Evolutionary conservation across 1,140 invertebrate genomes (phyloP).

Genomic region (Calephelis virginiensis): DNA sequence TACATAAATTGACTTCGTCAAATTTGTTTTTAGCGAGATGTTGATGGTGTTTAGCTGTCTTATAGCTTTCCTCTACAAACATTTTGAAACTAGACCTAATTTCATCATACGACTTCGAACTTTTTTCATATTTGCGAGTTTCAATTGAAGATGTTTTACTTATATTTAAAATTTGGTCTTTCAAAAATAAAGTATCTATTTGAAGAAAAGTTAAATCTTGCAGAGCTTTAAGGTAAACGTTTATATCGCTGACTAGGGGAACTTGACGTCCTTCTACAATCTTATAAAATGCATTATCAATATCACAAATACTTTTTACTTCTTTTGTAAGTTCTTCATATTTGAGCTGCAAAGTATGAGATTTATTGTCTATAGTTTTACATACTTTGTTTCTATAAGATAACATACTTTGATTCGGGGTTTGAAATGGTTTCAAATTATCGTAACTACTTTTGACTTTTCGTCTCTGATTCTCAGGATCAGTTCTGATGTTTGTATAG

Average conservation of each 20-base stretch:
- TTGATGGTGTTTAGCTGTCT: slow-evolving; percentile 26
- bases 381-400: not conserved
- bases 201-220: slow-evolving; percentile 32
- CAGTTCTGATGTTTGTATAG: not conserved
- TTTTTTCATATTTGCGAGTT: slow-evolving; percentile 25
- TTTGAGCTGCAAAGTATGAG: not conserved
- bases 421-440: slow-evolving; percentile 1
- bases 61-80: slow-evolving; percentile 32
- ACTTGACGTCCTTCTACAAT: slow-evolving; percentile 38
- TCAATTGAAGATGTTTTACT: slow-evolving; percentile 24
- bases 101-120: slow-evolving; percentile 15
- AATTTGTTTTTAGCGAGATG: slow-evolving; percentile 20
- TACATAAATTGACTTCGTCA: slow-evolving; percentile 17
- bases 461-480: not conserved
- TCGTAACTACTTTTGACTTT: not conserved
- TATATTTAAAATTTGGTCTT: slow-evolving; percentile 38
- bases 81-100: slow-evolving; percentile 29
- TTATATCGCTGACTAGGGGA: slow-evolving; percentile 31
- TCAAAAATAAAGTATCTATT: slow-evolving; percentile 35
- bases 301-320: slow-evolving; percentile 35
- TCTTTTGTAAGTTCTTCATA: not conserved
- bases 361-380: not conserved
- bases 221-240: slow-evolving; percentile 36
- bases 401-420: not conserved
- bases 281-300: slow-evolving; percentile 37